Evolutionary conservation across 2,797 vertebrate species (phyloP), one percentile per base, ranked within the genome.

Genomic region (Ceyx erithaca): DNA sequence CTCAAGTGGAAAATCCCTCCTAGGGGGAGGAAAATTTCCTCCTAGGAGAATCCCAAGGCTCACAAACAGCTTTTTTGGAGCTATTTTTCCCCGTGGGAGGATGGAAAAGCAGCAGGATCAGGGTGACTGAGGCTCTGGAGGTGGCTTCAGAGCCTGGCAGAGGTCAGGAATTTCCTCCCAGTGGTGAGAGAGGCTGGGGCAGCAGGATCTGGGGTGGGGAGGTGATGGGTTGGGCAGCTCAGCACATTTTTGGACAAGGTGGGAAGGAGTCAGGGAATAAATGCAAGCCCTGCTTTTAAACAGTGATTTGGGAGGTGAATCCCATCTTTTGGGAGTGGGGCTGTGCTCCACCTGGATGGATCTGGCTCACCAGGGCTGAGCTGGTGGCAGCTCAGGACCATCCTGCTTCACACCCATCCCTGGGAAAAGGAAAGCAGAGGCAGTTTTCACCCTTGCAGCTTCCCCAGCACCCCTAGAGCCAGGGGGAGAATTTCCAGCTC

Each of bases 181-280:
- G 4, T 0, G 0, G 11, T 9, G 1, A 62, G 54, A 4, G 2
- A 70, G 58, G 58, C 46, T 71, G 45, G 75, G 31, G 63, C 5
- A 3, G 87, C 80, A 69, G 84, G 66, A 49, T 41, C 31, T 17
- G 49, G 37, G 40, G 12, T 2, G 54, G 55, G 51, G 78, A 79
- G 62, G n/a, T 25, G 69, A 41, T 19, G 17, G 52, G 58, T 41
- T 52, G 0, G 2, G 61, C 73, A 85, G 45, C 57, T 62, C 0
- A 0, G 85, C 62, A 79, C 58, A 14, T 58, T 91, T 90, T 81
- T 88, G 31, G 45, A 14, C 23, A 41, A 51, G 77, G 69, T 78
- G 83, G 77, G 58, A 75, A 75, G 43, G 20, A 80, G 13, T 15
- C 37, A 31, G 28, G 31, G 45, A 71, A 68, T 28, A 2, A 3